These are phyloP conservation scores for Thelaira solivaga DNA, from an alignment of 2,888 invertebrate genomes.

Conservation along the genomic window DNA sequence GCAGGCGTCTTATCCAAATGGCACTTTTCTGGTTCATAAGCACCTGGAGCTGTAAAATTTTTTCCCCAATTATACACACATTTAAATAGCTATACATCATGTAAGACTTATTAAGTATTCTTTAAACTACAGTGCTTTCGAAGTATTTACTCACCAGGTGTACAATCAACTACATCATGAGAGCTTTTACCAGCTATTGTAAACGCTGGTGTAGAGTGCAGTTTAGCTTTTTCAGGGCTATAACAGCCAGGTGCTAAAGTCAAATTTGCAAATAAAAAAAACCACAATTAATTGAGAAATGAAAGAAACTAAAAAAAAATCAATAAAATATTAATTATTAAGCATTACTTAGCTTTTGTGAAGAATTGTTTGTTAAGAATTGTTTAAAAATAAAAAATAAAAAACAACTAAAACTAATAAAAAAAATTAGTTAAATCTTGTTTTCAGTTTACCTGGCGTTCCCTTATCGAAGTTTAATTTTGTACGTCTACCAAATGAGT, in stretches of 20 bases:
- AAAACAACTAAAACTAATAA: background rate
- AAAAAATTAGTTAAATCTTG: slow-evolving; percentile 13
- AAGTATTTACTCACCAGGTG: slow-evolving; percentile 67
- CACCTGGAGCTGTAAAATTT: slow-evolving; percentile 75
- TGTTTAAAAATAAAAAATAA: background rate
- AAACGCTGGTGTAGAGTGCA: slow-evolving; percentile 79
- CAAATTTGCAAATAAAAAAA: slow-evolving; percentile 30
- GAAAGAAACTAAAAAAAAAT: background rate
- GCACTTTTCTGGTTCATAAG: slow-evolving; percentile 78
- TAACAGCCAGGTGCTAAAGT: slow-evolving; percentile 78
- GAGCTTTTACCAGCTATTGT: slow-evolving; percentile 77
- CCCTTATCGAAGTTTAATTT: slow-evolving; percentile 74
- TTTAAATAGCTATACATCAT: no score
- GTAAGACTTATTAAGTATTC: background rate
- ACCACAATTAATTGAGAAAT: background rate
- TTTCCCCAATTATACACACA: background rate
- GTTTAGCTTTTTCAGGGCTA: slow-evolving; percentile 78
- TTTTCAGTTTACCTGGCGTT: slow-evolving; percentile 73
- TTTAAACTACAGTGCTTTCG: background rate
- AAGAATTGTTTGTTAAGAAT: no score
- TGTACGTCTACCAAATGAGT: slow-evolving; percentile 79
- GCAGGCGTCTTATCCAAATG: slow-evolving; percentile 76
- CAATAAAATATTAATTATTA: background rate
- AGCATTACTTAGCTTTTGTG: slow-evolving; percentile 14
- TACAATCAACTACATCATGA: slow-evolving; percentile 76